Conservation (phyloP, 2,888 invertebrate genomes). For the Aleiodes leptofemur region DNA sequence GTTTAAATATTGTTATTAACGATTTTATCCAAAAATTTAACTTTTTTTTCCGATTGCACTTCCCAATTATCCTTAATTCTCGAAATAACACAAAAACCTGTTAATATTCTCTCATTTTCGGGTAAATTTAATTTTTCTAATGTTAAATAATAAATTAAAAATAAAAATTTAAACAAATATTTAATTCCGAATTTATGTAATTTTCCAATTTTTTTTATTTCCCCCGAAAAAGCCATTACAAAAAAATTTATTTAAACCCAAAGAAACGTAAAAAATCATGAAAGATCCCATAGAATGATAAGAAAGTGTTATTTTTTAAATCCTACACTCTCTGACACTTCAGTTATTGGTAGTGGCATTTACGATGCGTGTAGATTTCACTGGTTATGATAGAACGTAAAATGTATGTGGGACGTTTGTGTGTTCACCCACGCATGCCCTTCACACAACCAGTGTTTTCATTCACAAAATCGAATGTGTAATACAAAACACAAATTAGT, state of each 20-base stretch:
- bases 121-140: too few species aligned
- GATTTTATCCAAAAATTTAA: too few species aligned
- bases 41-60: too few species aligned
- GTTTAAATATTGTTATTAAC: too few species aligned
- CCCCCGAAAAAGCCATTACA: constrained; percentile 35
- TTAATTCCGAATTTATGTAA: constrained; percentile 8
- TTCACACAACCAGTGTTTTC: constrained; percentile 55
- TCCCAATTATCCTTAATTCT: too few species aligned
- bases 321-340: not conserved
- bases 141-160: too few species aligned
- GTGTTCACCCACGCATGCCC: constrained; percentile 57
- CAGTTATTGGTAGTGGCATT: constrained; percentile 12
- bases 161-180: too few species aligned
- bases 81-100: not conserved
- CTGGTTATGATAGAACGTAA: constrained; percentile 71
- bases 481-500: not conserved
- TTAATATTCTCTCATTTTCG: too few species aligned
- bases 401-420: constrained; percentile 42
- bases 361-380: constrained; percentile 55
- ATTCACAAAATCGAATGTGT: constrained; percentile 43
- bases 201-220: constrained; percentile 27
- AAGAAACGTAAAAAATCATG: not conserved
- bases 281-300: not conserved
- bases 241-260: not conserved
- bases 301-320: not conserved